These are phyloP conservation scores for Orientallactaga sibirica DNA, from an alignment of 2,797 vertebrate genomes.

Conservation along the genomic window DNA sequence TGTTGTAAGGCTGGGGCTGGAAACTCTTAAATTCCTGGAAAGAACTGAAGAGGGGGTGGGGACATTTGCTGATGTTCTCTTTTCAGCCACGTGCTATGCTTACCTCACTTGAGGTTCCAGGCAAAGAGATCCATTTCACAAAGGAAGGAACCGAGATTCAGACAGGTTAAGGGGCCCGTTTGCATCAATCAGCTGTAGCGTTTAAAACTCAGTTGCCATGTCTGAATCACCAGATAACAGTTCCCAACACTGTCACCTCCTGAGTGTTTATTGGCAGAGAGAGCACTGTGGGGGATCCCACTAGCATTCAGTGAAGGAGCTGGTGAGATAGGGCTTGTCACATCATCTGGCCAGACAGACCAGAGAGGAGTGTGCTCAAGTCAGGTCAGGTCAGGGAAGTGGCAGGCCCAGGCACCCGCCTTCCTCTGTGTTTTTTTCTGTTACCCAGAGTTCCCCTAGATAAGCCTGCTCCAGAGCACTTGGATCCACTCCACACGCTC, in stretches of 20 bases:
- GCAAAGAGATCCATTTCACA: neutral
- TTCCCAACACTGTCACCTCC: neutral
- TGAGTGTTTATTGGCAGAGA: neutral
- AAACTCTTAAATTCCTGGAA: neutral
- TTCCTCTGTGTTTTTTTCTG: neutral
- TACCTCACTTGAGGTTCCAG: accelerated
- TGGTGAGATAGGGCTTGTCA: accelerated
- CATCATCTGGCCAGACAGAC: too few relatives aligned
- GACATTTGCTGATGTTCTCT: neutral
- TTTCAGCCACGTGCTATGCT: neutral
- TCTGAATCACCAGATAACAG: neutral
- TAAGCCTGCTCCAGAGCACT: neutral
- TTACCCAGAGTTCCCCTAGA: neutral
- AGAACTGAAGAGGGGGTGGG: neutral
- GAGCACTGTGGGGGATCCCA: accelerated
- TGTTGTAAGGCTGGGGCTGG: neutral
- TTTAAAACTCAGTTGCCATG: accelerated
- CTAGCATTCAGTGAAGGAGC: neutral
- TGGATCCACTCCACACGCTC: too few relatives aligned
- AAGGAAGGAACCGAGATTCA: neutral
- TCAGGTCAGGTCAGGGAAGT: too few relatives aligned
- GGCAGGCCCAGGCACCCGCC: neutral
- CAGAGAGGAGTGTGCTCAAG: too few relatives aligned
- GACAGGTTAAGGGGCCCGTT: neutral
- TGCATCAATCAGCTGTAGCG: neutral